Conservation (phyloP, 2,797 vertebrate genomes). For the Liasis olivaceus region DNA sequence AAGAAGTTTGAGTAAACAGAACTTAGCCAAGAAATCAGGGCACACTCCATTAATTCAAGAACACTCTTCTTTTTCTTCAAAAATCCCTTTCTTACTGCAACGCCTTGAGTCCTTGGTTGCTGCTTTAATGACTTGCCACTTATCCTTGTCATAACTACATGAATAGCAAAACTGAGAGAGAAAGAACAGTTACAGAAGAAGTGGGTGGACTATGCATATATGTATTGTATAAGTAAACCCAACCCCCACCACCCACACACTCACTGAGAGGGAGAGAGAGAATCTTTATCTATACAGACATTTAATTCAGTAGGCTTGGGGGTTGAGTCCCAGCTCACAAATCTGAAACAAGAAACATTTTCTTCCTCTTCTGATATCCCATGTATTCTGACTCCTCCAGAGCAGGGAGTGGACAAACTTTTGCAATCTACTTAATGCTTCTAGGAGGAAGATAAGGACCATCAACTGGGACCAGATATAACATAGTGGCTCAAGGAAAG, state of each 20-base stretch:
- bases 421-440: background rate
- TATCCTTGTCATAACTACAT: slow-evolving; percentile 78
- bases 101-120: slow-evolving; percentile 60
- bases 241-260: background rate
- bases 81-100: slow-evolving; percentile 63
- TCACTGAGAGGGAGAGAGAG: background rate
- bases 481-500: background rate
- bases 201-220: no score
- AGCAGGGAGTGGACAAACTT: background rate
- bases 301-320: slow-evolving; percentile 27
- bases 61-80: slow-evolving; percentile 77
- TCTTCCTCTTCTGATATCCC: background rate
- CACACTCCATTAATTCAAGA: slow-evolving; percentile 79
- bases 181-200: slow-evolving; percentile 34
- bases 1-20: slow-evolving; percentile 77
- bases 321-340: slow-evolving; percentile 39
- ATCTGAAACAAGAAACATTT: slow-evolving; percentile 20
- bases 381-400: background rate
- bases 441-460: background rate
- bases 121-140: slow-evolving; percentile 77
- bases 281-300: background rate
- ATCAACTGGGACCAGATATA: background rate
- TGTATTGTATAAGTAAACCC: slow-evolving; percentile 13
- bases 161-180: slow-evolving; percentile 48
- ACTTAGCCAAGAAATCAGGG: slow-evolving; percentile 70